These are phyloP conservation scores for Chamaetylas fuelleborni DNA, from an alignment of 2,113 vertebrate genomes.

Conservation along the genomic window DNA sequence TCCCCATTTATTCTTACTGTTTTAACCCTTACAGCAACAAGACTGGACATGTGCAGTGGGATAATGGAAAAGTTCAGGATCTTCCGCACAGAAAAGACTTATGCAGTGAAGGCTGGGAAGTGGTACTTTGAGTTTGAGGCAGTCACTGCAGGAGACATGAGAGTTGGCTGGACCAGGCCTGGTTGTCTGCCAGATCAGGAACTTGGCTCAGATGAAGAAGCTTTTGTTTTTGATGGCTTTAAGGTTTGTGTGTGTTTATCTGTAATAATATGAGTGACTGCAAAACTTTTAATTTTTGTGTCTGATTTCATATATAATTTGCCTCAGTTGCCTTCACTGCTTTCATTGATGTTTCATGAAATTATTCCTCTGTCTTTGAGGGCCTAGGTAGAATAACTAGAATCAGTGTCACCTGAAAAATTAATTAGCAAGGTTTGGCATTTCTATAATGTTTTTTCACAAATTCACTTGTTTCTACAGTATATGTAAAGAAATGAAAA, in stretches of 20 bases:
- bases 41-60: conserved; percentile 74
- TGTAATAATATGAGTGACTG: not conserved
- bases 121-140: conserved; percentile 98
- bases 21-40: conserved; percentile 68
- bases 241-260: conserved; percentile 78
- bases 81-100: conserved; percentile 93
- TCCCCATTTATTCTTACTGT: not conserved
- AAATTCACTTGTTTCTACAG: not conserved
- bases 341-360: not conserved
- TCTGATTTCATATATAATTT: not conserved
- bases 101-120: conserved; percentile 85
- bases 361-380: not conserved
- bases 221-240: conserved; percentile 94
- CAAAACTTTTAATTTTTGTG: not conserved
- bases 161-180: conserved; percentile 91
- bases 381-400: not conserved
- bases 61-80: conserved; percentile 90
- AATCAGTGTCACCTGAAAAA: not conserved
- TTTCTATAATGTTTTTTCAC: not conserved
- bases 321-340: not conserved
- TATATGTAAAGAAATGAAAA: not conserved
- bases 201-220: conserved; percentile 90
- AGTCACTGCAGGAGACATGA: conserved; percentile 89
- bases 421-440: not conserved
- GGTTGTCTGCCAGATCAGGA: conserved; percentile 91